Conservation (phyloP, 2,797 vertebrate species). For the Chloroceryle inda region DNA sequence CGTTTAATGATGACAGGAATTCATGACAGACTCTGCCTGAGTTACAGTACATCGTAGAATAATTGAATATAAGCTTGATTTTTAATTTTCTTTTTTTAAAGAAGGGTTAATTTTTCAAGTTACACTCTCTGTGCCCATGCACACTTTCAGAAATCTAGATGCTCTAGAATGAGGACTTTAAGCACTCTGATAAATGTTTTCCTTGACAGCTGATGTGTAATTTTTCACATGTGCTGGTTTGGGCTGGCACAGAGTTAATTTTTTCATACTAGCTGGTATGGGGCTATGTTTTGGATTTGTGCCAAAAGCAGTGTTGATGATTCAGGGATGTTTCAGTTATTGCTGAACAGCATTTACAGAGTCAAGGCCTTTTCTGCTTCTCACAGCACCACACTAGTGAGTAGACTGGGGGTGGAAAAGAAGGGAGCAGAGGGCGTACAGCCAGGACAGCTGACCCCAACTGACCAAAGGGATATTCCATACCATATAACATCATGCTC, state of each 20-base stretch:
- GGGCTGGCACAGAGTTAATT: background rate
- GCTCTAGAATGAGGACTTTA: background rate
- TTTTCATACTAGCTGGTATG: background rate
- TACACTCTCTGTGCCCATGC: background rate
- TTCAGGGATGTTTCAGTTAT: background rate
- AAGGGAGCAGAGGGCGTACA: background rate
- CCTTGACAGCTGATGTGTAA: background rate
- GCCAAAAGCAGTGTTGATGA: background rate
- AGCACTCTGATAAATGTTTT: background rate
- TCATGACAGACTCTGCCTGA: background rate
- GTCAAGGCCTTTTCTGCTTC: background rate
- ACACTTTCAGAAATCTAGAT: background rate
- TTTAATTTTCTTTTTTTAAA: background rate
- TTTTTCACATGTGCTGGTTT: background rate
- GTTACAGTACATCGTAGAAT: background rate
- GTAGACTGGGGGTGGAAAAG: no score
- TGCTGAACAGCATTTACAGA: background rate
- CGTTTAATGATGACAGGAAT: background rate
- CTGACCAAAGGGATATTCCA: background rate
- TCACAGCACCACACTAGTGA: background rate
- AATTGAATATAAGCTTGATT: background rate
- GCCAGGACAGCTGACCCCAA: background rate
- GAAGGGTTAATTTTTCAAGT: background rate
- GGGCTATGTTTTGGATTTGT: background rate
- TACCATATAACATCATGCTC: background rate